phyloP scores from a whole-genome alignment of 37 sponge, comb jelly and placozoan species.

The Spongia lamella region DNA sequence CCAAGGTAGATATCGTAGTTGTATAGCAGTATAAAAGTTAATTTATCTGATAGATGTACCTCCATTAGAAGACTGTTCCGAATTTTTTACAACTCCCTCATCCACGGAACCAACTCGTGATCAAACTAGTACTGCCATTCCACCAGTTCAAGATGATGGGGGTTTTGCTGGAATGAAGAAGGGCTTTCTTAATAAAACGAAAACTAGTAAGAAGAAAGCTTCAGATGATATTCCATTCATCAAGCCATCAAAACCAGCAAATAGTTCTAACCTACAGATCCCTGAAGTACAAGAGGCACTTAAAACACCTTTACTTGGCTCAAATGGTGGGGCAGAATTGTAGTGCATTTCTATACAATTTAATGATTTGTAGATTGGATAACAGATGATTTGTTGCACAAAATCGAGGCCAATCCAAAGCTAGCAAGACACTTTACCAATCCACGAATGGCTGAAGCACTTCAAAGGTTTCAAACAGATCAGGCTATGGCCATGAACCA shows the following conservation, averaged over 20 bases:
- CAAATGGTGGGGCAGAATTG: constrained; percentile 17
- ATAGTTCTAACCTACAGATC: background rate
- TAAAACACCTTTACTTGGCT: constrained; percentile 52
- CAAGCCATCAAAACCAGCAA: constrained; percentile 17
- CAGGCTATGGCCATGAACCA: constrained; percentile 39
- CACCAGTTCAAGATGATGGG: too few relatives aligned
- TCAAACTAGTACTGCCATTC: too few relatives aligned
- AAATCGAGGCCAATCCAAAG: constrained; percentile 59
- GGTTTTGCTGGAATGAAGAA: constrained; percentile 74
- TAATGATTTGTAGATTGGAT: constrained; percentile 79
- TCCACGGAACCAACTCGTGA: too few relatives aligned
- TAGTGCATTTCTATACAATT: background rate
- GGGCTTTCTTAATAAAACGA: constrained; percentile 53
- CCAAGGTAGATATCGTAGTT: too few relatives aligned
- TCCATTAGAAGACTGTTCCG: too few relatives aligned
- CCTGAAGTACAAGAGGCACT: constrained; percentile 72
- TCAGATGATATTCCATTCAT: constrained; percentile 22
- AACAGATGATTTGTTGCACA: constrained; percentile 73
- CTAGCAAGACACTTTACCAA: constrained; percentile 62
- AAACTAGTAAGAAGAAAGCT: background rate
- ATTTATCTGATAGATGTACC: too few relatives aligned
- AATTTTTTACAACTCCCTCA: too few relatives aligned
- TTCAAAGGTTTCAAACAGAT: constrained; percentile 59
- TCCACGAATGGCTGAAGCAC: constrained; percentile 43
- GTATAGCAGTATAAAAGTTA: too few relatives aligned